These are phyloP conservation scores for Cichladusa arquata DNA, from an alignment of 2,113 vertebrate genomes.

Conservation along the genomic window DNA sequence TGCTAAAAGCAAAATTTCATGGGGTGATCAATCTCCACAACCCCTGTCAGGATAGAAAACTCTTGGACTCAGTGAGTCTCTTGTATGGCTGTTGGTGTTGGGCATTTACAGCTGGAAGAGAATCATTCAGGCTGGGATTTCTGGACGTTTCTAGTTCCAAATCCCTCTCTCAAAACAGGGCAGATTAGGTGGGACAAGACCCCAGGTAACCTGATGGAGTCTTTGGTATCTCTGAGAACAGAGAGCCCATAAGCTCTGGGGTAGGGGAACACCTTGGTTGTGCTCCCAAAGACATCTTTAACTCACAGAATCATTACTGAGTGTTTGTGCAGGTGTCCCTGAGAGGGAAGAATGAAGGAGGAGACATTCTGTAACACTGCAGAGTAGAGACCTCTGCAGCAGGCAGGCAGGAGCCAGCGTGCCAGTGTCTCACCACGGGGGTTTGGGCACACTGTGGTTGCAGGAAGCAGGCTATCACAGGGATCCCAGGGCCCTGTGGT, in stretches of 20 bases:
- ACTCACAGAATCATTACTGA: not conserved
- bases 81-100: not conserved
- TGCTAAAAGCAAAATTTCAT: not conserved
- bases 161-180: not conserved
- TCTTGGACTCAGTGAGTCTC: not conserved
- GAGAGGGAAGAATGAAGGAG: not conserved
- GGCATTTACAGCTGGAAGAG: not conserved
- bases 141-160: not conserved
- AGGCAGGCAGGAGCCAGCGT: not conserved
- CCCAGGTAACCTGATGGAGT: not conserved
- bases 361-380: not conserved
- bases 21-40: not conserved
- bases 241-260: not conserved
- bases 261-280: not conserved
- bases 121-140: not conserved
- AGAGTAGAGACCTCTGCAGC: not conserved
- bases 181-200: not conserved
- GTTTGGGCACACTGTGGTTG: rapidly evolving
- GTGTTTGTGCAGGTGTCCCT: not conserved
- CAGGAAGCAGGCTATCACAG: not conserved
- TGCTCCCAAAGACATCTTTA: not conserved
- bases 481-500: not conserved
- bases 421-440: rapidly evolving
- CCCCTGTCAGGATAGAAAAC: not conserved
- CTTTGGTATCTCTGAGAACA: not conserved